Evolutionary conservation across 2,113 vertebrate species (phyloP), one percentile per base, ranked within the genome.

Genomic region (Apistogramma diplotaenia): DNA sequence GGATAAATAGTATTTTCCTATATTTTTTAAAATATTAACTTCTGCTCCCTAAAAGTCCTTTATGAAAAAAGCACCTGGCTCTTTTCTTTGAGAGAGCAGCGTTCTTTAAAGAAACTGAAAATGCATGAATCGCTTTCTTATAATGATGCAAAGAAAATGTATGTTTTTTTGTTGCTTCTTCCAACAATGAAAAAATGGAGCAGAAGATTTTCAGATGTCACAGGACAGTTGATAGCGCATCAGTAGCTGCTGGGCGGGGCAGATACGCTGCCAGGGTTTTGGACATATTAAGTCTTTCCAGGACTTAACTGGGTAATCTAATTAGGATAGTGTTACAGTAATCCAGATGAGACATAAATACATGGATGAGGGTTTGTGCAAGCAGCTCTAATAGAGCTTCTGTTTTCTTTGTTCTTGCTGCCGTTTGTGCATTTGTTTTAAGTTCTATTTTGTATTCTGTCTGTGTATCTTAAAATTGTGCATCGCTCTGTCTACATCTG

Each of bases 21-120:
- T 19, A 67, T 46, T 19, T 19, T 49, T 67, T 40, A 19, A 67
- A 11, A 4, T 12, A 29, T 29, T 10, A 29, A 70, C 9, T 1
- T 2, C 16, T 49, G 19, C 18, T 2, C 51, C 65, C 19, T 31
- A 3, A 13, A 70, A 35, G n/a, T 19, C 23, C 9, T 35, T 54
- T 43, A 46, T 65, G 9, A 53, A 35, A 83, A 78, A 79, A 8
- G 53, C 56, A 62, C 59, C 46, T 81, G 74, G 27, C 40, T 70
- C 23, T 3, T 60, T 56, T 58, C 25, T 56, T 53, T 51, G 43
- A 51, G 4, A 8, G 43, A 31, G 43, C 25, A 1, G 18, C 0
- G 65, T 19, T 70, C 25, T 13, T 4, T 10, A 18, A 51, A 51
- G 10, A 70, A 70, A 31, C 6, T 31, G 18, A 70, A 51, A 70